These are phyloP conservation scores for Chiroxiphia lanceolata DNA, from an alignment of 2,797 vertebrate species.

Conservation along the genomic window DNA sequence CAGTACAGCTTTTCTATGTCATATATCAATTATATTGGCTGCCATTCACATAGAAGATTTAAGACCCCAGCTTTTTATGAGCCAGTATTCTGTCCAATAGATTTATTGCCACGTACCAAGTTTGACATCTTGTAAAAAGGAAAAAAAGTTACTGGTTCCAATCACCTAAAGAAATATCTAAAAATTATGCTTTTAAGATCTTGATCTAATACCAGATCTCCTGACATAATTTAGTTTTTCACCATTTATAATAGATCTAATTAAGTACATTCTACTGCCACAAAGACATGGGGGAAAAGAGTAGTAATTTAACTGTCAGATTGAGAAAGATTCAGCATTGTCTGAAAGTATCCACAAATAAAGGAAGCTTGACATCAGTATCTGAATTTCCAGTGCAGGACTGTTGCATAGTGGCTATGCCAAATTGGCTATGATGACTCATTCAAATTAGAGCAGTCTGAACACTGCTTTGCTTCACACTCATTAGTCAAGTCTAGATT, in stretches of 20 bases:
- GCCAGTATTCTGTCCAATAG: background rate
- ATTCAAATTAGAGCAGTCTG: slow-evolving; percentile 25
- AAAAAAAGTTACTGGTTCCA: background rate
- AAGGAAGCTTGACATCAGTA: background rate
- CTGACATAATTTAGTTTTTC: background rate
- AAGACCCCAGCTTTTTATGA: background rate
- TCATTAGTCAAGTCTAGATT: slow-evolving; percentile 6
- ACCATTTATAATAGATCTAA: background rate
- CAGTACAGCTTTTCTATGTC: background rate
- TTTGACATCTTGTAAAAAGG: background rate
- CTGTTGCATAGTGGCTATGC: background rate
- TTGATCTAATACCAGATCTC: background rate
- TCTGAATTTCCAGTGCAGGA: background rate
- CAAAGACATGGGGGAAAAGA: accelerated
- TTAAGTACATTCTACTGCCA: background rate
- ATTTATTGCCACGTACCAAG: background rate
- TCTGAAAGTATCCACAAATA: background rate
- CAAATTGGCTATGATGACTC: background rate
- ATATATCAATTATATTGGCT: background rate
- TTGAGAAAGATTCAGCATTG: background rate
- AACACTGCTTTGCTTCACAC: slow-evolving; percentile 11
- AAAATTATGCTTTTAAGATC: background rate
- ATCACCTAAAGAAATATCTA: background rate
- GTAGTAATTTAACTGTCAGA: background rate
- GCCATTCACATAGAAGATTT: background rate